A percentile compares a stretch with the other conserved stretches of the same genome.
Evolutionary conservation across 2,113 vertebrate species (phyloP).

Genomic region (Nesogale talazaci): DNA sequence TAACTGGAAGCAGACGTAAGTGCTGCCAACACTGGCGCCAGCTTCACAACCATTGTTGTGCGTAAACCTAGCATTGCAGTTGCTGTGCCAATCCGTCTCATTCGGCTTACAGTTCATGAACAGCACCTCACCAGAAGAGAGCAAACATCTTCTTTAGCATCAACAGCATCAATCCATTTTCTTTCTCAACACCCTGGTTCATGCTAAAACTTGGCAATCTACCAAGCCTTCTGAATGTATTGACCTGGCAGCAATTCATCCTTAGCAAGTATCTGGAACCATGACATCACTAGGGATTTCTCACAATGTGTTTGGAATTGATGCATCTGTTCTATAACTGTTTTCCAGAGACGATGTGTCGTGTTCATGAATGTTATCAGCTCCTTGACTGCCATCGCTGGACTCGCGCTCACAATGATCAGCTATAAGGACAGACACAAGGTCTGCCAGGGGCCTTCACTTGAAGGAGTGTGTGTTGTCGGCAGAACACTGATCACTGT

Average conservation of each 20-base stretch:
- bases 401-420: constrained; percentile 51
- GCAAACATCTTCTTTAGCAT: background rate
- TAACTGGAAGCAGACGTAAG: too few relatives aligned
- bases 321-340: background rate
- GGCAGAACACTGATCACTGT: constrained; percentile 53
- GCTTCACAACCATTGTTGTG: background rate
- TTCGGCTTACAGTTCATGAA: background rate
- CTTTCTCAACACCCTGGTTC: background rate
- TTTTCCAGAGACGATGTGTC: constrained; percentile 50
- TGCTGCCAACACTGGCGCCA: background rate
- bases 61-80: background rate
- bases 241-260: background rate
- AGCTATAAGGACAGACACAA: constrained; percentile 31
- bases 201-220: background rate
- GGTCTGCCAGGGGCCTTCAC: background rate
- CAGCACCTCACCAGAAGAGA: background rate
- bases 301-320: background rate
- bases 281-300: background rate
- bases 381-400: background rate
- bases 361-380: background rate
- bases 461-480: constrained; percentile 16
- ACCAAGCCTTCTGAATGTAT: background rate
- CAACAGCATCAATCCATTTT: background rate
- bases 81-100: background rate
- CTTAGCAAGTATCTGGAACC: background rate